Evolutionary conservation across 2,888 invertebrate species (phyloP).

Genomic region (Athalia cordata): DNA sequence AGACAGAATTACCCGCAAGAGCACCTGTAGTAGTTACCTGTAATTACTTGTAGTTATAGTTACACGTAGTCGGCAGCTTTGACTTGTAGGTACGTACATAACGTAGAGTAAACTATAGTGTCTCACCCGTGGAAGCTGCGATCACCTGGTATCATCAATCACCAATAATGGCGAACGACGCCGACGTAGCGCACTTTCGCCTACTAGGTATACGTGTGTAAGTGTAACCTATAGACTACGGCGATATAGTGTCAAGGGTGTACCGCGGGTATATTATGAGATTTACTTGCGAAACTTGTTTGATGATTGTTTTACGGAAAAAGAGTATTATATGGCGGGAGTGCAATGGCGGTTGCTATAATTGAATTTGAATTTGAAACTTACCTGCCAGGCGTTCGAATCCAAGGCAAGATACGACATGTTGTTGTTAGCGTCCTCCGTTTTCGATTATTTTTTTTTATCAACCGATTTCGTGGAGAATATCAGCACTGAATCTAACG

Average conservation of each 20-base stretch:
- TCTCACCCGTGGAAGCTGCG: neutral
- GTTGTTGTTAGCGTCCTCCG: conserved; percentile 61
- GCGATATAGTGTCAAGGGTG: too few relatives aligned
- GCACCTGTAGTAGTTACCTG: conserved; percentile 26
- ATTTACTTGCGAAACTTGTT: neutral
- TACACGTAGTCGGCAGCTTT: conserved; percentile 11
- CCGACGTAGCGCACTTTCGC: too few relatives aligned
- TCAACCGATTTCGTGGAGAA: neutral
- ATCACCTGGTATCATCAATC: conserved; percentile 7
- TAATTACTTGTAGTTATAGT: conserved; percentile 31
- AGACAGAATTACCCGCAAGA: conserved; percentile 1
- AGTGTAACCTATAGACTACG: too few relatives aligned
- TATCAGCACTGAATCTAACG: conserved; percentile 8
- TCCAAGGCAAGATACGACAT: conserved; percentile 74
- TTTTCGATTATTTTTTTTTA: conserved; percentile 48
- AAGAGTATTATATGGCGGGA: neutral
- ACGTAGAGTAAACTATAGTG: neutral
- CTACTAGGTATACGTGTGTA: too few relatives aligned
- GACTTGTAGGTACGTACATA: neutral
- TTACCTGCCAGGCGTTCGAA: conserved; percentile 75
- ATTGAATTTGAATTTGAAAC: conserved; percentile 24
- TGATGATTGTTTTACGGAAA: neutral
- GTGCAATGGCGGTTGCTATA: neutral
- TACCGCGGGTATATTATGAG: too few relatives aligned
- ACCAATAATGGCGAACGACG: too few relatives aligned